Conservation (phyloP, 2,113 vertebrate species). For the Lonchura striata region DNA sequence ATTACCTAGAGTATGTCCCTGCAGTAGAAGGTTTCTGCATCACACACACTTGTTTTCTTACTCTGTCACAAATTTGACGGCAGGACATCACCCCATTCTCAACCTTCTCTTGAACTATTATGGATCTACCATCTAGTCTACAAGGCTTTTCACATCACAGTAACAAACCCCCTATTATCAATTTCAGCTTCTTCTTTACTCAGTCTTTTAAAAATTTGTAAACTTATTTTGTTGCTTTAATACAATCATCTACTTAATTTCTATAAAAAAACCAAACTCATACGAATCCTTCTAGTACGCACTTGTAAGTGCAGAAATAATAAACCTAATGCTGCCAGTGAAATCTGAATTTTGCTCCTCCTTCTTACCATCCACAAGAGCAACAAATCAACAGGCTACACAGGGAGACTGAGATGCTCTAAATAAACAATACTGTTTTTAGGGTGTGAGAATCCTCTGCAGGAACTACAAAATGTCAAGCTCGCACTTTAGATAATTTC, state of each 20-base stretch:
- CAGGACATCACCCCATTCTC: neutral
- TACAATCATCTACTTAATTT: neutral
- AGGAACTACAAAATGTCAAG: conserved; percentile 33
- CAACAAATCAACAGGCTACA: conserved; percentile 30
- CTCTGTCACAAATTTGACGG: neutral
- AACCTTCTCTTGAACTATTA: neutral
- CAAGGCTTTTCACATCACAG: neutral
- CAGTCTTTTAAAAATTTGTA: neutral
- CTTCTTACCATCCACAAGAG: neutral
- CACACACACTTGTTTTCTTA: neutral
- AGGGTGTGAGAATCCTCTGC: conserved; percentile 24
- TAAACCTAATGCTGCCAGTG: neutral
- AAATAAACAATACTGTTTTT: conserved; percentile 14
- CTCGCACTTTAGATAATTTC: conserved; percentile 21
- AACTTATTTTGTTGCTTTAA: neutral
- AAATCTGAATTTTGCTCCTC: conserved; percentile 1
- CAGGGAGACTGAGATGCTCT: neutral
- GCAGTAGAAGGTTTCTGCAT: neutral
- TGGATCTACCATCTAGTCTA: neutral
- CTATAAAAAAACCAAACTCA: neutral
- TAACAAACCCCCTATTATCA: neutral
- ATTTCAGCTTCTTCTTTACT: neutral
- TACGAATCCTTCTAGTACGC: neutral
- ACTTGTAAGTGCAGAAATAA: neutral
- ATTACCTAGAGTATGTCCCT: neutral